A percentile compares a stretch with the other conserved stretches of the same genome.
Conservation (phyloP, 2,113 vertebrate species). For the Syngnathoides biaculeatus region DNA sequence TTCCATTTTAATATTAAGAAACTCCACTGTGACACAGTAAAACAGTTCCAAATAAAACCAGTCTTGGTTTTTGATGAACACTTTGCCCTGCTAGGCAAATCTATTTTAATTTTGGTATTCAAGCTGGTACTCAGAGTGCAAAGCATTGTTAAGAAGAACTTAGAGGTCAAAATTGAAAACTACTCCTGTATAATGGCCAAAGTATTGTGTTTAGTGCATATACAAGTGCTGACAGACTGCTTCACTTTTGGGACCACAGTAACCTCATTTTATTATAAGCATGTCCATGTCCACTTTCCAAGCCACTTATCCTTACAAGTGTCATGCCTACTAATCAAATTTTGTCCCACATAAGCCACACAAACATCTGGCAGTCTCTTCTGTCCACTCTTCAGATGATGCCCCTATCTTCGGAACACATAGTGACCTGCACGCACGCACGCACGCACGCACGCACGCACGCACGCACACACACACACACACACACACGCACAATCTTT, state of each 20-base stretch:
- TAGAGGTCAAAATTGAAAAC: not conserved
- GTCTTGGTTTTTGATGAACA: too few relatives aligned
- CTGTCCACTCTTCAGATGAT: conserved; percentile 7
- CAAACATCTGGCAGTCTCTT: conserved; percentile 9
- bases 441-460: not conserved
- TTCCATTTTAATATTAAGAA: too few relatives aligned
- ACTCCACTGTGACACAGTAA: too few relatives aligned
- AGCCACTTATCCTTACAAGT: too few relatives aligned
- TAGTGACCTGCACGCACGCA: not conserved
- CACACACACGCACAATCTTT: conserved; percentile 2
- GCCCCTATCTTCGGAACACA: conserved; percentile 1
- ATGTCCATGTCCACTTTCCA: too few relatives aligned
- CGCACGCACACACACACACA: not conserved
- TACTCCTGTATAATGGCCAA: not conserved
- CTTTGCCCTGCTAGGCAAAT: too few relatives aligned
- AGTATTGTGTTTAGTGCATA: not conserved
- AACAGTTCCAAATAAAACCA: too few relatives aligned
- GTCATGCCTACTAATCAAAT: too few relatives aligned
- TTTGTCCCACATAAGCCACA: too few relatives aligned
- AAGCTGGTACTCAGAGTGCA: too few relatives aligned
- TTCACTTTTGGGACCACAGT: not conserved
- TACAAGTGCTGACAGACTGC: not conserved
- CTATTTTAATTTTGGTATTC: too few relatives aligned
- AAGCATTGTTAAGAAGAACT: not conserved
- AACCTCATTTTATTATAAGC: not conserved